Percentiles rank a stretch among this genome's conserved stretches.
Evolutionary conservation across 1,140 invertebrate genomes (phyloP).

Genomic region (Drosophila bipectinata): DNA sequence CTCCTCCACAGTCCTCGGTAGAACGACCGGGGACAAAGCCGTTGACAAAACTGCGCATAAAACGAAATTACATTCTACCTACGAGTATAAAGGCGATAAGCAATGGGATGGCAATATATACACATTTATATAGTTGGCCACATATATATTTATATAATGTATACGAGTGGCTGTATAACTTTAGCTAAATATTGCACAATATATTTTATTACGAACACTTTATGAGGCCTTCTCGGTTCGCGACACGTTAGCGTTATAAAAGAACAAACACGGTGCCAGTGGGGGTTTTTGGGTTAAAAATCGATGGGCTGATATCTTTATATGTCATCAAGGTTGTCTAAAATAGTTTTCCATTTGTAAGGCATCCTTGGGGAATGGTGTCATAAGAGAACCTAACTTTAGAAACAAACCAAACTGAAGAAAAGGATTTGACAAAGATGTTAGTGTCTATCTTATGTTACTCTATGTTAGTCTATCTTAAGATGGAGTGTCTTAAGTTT

Average conservation of each 20-base stretch:
- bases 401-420: not conserved
- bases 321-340: conserved; percentile 3
- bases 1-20: not conserved
- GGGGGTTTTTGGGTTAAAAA: conserved; percentile 11
- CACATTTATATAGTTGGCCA: conserved; percentile 28
- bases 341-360: not conserved
- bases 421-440: too few relatives aligned
- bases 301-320: conserved; percentile 24
- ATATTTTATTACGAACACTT: conserved; percentile 66
- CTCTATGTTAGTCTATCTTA: too few relatives aligned
- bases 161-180: conserved; percentile 47
- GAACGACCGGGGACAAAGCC: conserved; percentile 54
- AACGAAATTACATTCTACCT: conserved; percentile 74
- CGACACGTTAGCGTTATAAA: conserved; percentile 40
- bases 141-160: conserved; percentile 40
- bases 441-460: too few relatives aligned
- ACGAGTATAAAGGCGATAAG: conserved; percentile 48
- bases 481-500: too few relatives aligned
- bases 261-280: conserved; percentile 33
- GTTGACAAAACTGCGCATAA: conserved; percentile 77
- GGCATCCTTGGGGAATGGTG: not conserved
- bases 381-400: not conserved
- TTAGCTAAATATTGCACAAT: conserved; percentile 50
- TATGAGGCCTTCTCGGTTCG: conserved; percentile 31
- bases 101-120: conserved; percentile 38